Base-by-base conservation (phyloP, 2,797 vertebrate species). In the Echeneis naucrates region DNA sequence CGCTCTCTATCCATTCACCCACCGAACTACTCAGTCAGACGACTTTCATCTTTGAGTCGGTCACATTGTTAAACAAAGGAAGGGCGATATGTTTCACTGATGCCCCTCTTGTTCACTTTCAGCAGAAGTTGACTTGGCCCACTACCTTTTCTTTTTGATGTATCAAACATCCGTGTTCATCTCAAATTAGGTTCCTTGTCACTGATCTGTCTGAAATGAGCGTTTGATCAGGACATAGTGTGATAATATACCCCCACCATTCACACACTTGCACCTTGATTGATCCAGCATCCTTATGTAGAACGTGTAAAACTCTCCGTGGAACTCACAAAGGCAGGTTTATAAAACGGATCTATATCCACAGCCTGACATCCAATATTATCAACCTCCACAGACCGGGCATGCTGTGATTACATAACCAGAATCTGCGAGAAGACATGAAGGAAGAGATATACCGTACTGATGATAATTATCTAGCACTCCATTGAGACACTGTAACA, bases 351-450 rank as follows among this genome's bases (percentile, higher is more conserved):
- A 80, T 85, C 68, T 76, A 61, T 84, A 87, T 87, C 60, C 19
- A 51, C 79, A 83, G 81, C 75, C 80, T 84, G 70, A 83, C 82
- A 87, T 83, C 88, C 83, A 86, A 82, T 48, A 47, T 84, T 79
- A 73, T 87, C 89, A 91, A 82, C 86, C 86, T 88, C 88, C 87
- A 89, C 85, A 87, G 78, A 79, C 81, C 77, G n/a, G 68, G 69
- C 81, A 69, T 69, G 72, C 80, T 77, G 59, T 37, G 64, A 83
- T 93, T 93, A 86, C 81, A 86, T 92, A 93, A 93, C 82, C 70
- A 75, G 26, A 69, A 83, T 82, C 62, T 79, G 81, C 85, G 76
- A 77, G 72, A 84, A 88, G 78, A 89, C 80, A 80, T 78, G 76
- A 88, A 75, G 62, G 71, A 81, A 47, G 53, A 77, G 70, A 65